A percentile compares a stretch with the other conserved stretches of the same genome.
These are phyloP conservation scores for Cynocephalus volans DNA, from an alignment of 2,113 vertebrate species.

Conservation along the genomic window DNA sequence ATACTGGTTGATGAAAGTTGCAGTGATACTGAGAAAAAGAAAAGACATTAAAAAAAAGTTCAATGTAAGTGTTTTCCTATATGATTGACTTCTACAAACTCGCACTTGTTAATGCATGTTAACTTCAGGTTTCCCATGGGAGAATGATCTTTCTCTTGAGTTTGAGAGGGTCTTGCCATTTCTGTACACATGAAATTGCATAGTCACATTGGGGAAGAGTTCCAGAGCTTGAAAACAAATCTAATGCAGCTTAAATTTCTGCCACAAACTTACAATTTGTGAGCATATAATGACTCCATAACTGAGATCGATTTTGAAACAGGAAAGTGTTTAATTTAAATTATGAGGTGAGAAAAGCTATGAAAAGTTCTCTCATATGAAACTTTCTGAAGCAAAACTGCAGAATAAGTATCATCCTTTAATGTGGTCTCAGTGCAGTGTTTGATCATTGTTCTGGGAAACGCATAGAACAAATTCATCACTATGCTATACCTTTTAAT, in stretches of 20 bases:
- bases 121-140: not conserved
- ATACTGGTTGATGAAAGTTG: not conserved
- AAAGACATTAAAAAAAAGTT: not conserved
- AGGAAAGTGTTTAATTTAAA: constrained; percentile 53
- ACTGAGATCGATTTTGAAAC: constrained; percentile 49
- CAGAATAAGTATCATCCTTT: constrained; percentile 2
- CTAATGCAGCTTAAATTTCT: constrained; percentile 8
- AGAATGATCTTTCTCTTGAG: not conserved
- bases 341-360: constrained; percentile 42
- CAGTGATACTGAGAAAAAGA: not conserved
- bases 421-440: not conserved
- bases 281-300: not conserved
- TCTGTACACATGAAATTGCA: not conserved
- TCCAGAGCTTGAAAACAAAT: not conserved
- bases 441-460: constrained; percentile 12
- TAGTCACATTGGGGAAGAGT: not conserved
- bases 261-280: constrained; percentile 9
- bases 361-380: constrained; percentile 7
- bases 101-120: not conserved
- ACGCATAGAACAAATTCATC: not conserved
- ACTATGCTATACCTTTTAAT: not conserved
- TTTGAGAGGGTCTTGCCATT: not conserved
- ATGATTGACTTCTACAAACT: not conserved
- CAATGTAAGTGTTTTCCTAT: not conserved
- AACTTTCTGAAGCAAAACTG: constrained; percentile 47